Evolutionary conservation across 2,888 invertebrate species (phyloP).

Genomic region (Chymomyza procnemis): DNA sequence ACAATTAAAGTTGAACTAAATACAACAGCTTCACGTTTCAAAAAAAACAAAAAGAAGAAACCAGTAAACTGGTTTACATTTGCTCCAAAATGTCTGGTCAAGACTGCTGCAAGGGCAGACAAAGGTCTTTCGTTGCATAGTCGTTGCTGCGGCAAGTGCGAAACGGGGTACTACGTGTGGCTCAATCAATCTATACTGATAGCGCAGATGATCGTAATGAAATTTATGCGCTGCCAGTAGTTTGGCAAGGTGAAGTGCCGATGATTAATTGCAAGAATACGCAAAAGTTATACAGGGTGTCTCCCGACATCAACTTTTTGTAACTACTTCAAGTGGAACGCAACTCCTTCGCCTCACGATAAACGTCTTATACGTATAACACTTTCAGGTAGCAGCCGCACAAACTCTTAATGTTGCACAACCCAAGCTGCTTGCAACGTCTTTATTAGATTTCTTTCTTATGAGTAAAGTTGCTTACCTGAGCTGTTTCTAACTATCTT

Average conservation of each 20-base stretch:
- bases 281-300: constrained; percentile 46
- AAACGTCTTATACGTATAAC: not conserved
- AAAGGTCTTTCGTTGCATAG: not conserved
- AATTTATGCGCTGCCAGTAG: constrained; percentile 55
- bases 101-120: not conserved
- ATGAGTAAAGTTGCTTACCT: not conserved
- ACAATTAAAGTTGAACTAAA: constrained; percentile 74
- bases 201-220: constrained; percentile 62
- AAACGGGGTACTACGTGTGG: constrained; percentile 24
- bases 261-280: constrained; percentile 46
- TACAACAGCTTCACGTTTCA: constrained; percentile 24
- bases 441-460: not conserved
- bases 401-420: not conserved
- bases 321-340: too few species aligned
- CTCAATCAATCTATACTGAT: constrained; percentile 58
- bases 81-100: not conserved
- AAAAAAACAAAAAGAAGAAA: too few species aligned
- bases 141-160: not conserved
- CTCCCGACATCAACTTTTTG: not conserved
- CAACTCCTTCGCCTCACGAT: too few species aligned
- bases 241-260: constrained; percentile 45
- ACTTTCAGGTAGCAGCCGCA: not conserved
- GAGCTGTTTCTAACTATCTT: not conserved
- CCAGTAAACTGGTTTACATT: constrained; percentile 3
- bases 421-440: not conserved